Percentiles rank a stretch among this genome's conserved stretches.
These are phyloP conservation scores for Romanomermis culicivorax DNA, from an alignment of 2,888 invertebrate genomes.

Conservation along the genomic window DNA sequence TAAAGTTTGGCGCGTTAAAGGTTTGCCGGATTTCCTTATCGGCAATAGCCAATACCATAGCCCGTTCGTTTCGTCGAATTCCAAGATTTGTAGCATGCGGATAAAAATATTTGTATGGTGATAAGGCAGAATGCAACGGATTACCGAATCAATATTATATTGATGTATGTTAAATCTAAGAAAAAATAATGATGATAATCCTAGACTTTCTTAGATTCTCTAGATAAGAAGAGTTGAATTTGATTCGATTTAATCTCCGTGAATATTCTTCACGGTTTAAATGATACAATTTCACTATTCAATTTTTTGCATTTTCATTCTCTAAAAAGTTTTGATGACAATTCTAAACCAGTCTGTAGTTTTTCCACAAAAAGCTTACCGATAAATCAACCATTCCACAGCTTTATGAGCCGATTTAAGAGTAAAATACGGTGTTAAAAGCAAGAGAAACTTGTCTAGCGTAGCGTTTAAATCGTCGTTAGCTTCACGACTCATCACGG, in stretches of 20 bases:
- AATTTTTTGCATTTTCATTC: no score
- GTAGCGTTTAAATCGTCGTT: constrained; percentile 52
- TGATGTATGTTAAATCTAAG: constrained; percentile 58
- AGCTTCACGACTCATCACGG: constrained; percentile 45
- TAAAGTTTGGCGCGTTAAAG: constrained; percentile 18
- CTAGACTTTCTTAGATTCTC: no score
- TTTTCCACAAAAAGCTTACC: constrained; percentile 32
- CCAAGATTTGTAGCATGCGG: constrained; percentile 48
- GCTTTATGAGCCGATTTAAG: constrained; percentile 65
- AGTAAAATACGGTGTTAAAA: constrained; percentile 64
- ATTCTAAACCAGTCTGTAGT: no score
- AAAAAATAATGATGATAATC: no score
- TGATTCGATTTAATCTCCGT: no score
- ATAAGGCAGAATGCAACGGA: constrained; percentile 65
- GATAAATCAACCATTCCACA: constrained; percentile 77
- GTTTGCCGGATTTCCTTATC: constrained; percentile 14
- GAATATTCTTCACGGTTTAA: no score
- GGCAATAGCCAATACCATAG: constrained; percentile 31
- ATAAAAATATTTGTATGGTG: constrained; percentile 77
- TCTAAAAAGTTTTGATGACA: no score
- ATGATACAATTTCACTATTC: no score
- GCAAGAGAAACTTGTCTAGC: constrained; percentile 54
- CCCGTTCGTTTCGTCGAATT: constrained; percentile 34
- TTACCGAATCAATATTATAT: constrained; percentile 58
- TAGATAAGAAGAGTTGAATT: no score